phyloP scores from a whole-genome alignment of 2,797 vertebrate species.

The Rhyacichthys aspro region DNA sequence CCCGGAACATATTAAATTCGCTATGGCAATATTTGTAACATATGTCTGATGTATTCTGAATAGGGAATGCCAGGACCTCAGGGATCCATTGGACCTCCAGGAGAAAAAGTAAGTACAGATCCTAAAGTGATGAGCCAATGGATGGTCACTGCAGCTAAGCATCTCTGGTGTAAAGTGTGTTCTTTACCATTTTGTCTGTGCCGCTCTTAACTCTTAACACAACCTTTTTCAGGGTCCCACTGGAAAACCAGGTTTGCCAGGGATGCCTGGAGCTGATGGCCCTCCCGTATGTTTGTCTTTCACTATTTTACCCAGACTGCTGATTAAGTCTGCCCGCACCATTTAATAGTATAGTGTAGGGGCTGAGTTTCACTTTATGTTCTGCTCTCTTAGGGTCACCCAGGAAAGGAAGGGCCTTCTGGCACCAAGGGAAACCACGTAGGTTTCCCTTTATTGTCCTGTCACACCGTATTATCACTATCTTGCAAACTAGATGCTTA shows the following conservation, averaged over 20 bases:
- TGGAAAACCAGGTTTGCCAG: conserved; percentile 92
- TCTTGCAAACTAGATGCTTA: no score
- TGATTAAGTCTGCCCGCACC: background rate
- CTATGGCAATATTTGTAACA: background rate
- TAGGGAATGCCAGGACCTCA: conserved; percentile 90
- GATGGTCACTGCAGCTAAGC: background rate
- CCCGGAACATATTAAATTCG: background rate
- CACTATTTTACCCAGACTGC: rapidly evolving
- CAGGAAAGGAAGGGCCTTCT: conserved; percentile 89
- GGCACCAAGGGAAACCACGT: conserved; percentile 93
- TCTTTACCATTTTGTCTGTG: background rate
- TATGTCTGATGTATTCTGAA: conserved; percentile 1
- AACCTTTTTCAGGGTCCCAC: conserved; percentile 82
- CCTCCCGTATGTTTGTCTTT: conserved; percentile 82
- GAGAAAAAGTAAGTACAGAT: conserved; percentile 85
- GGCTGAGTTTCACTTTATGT: background rate
- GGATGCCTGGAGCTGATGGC: conserved; percentile 91
- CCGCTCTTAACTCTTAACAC: conserved; percentile 5
- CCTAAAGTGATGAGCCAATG: background rate
- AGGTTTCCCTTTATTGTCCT: conserved; percentile 6
- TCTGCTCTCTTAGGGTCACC: conserved; percentile 83
- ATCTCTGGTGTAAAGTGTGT: background rate
- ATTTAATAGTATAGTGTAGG: rapidly evolving
- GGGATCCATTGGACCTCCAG: conserved; percentile 85
- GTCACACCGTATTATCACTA: no score